A percentile compares a stretch with the other conserved stretches of the same genome.
Evolutionary conservation across 1,140 invertebrate species (phyloP).

Genomic region (Drosophila grimshawi): DNA sequence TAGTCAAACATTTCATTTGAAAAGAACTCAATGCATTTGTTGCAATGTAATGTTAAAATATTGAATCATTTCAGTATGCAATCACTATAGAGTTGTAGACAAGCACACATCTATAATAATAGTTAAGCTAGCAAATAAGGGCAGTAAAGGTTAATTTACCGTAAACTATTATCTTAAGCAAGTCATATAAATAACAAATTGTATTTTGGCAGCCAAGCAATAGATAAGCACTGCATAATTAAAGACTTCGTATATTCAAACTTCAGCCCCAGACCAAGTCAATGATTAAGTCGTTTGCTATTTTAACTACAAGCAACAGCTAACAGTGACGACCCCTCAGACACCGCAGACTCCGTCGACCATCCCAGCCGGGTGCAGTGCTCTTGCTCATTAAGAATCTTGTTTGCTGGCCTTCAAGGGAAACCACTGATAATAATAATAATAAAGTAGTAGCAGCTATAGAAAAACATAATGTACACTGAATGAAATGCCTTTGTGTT

Average conservation of each 20-base stretch:
- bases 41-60: too few species aligned
- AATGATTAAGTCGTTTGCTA: background rate
- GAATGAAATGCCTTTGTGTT: conserved; percentile 43
- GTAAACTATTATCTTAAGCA: background rate
- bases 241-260: background rate
- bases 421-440: conserved; percentile 33
- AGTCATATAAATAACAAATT: background rate
- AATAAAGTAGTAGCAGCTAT: conserved; percentile 19
- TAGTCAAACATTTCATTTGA: background rate
- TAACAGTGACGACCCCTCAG: conserved; percentile 8
- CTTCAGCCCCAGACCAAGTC: background rate
- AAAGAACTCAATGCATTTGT: background rate
- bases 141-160: background rate
- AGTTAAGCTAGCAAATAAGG: background rate
- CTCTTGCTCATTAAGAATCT: conserved; percentile 9
- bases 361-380: background rate
- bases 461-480: conserved; percentile 27
- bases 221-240: background rate
- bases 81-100: background rate
- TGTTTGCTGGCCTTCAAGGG: conserved; percentile 24
- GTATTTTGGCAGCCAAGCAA: too few species aligned
- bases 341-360: background rate
- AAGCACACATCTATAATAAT: background rate
- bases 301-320: background rate
- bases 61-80: too few species aligned